These are phyloP conservation scores for Mionectes macconnelli DNA, from an alignment of 2,113 vertebrate genomes.

Conservation along the genomic window DNA sequence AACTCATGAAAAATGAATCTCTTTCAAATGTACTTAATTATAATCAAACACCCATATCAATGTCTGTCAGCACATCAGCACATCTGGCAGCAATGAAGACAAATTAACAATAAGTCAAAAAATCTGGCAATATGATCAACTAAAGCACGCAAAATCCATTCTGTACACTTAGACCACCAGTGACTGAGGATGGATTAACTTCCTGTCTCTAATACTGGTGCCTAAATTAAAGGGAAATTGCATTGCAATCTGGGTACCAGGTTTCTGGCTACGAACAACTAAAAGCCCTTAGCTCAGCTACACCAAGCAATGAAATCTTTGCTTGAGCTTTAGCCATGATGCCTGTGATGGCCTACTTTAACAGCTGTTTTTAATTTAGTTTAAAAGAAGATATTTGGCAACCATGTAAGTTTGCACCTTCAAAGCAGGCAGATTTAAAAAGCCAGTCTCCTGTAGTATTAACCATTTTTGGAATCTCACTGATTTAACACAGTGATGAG, in stretches of 20 bases:
- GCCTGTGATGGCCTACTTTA: neutral
- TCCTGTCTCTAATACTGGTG: constrained; percentile 78
- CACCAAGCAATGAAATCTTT: constrained; percentile 26
- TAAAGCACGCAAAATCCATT: constrained; percentile 74
- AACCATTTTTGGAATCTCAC: neutral
- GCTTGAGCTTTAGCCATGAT: neutral
- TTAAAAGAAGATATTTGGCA: constrained; percentile 59
- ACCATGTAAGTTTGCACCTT: constrained; percentile 50
- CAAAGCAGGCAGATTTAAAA: constrained; percentile 35
- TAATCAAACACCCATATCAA: constrained; percentile 53
- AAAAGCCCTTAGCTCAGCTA: constrained; percentile 42
- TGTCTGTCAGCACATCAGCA: constrained; percentile 76
- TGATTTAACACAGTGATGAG: neutral
- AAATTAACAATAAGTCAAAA: constrained; percentile 79
- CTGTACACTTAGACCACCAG: constrained; percentile 74
- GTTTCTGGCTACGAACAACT: constrained; percentile 70
- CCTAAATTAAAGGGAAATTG: constrained; percentile 82
- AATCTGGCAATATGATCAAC: constrained; percentile 80
- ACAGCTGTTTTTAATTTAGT: constrained; percentile 62
- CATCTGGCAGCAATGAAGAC: constrained; percentile 84
- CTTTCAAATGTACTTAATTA: constrained; percentile 57
- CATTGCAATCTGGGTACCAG: constrained; percentile 74
- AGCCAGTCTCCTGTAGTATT: neutral
- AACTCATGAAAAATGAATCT: constrained; percentile 47
- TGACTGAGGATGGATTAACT: constrained; percentile 77